A percentile compares a stretch with the other conserved stretches of the same genome.
These are phyloP conservation scores for Pampusana beccarii DNA, from an alignment of 2,113 vertebrate species.

Conservation along the genomic window DNA sequence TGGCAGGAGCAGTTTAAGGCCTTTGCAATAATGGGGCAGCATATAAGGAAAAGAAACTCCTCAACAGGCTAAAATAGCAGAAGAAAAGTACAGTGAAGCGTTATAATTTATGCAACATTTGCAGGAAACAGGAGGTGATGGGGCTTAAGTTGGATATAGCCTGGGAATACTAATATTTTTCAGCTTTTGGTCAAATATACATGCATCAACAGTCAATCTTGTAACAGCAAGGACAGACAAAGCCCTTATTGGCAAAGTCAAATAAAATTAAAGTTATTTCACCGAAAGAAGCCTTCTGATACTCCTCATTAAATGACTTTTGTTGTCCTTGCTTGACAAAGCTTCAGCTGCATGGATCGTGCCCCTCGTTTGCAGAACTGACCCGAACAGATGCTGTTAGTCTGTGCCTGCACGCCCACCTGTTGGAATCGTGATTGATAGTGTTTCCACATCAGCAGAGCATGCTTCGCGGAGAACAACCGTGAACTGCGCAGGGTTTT, in stretches of 20 bases:
- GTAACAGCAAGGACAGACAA: background rate
- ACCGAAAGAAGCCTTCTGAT: background rate
- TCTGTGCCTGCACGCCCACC: background rate
- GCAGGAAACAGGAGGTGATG: background rate
- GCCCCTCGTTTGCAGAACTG: background rate
- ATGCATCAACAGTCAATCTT: background rate
- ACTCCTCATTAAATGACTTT: background rate
- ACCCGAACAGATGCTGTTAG: background rate
- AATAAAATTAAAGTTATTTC: background rate
- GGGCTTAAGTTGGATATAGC: background rate
- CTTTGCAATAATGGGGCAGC: background rate
- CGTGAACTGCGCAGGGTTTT: background rate
- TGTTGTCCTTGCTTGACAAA: background rate
- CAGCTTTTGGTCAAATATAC: background rate
- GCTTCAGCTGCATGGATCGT: background rate
- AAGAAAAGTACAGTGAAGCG: background rate
- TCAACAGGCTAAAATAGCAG: background rate
- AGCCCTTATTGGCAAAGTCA: background rate
- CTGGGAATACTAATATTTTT: background rate
- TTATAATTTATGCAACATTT: background rate
- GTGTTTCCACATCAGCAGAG: background rate
- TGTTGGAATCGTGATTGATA: background rate
- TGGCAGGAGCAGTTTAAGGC: background rate
- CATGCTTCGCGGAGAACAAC: fast-evolving
- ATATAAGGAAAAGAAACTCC: background rate